Percentiles rank a stretch among this genome's conserved stretches.
Evolutionary conservation across 2,113 vertebrate species (phyloP).

Genomic region (Chamaea fasciata): DNA sequence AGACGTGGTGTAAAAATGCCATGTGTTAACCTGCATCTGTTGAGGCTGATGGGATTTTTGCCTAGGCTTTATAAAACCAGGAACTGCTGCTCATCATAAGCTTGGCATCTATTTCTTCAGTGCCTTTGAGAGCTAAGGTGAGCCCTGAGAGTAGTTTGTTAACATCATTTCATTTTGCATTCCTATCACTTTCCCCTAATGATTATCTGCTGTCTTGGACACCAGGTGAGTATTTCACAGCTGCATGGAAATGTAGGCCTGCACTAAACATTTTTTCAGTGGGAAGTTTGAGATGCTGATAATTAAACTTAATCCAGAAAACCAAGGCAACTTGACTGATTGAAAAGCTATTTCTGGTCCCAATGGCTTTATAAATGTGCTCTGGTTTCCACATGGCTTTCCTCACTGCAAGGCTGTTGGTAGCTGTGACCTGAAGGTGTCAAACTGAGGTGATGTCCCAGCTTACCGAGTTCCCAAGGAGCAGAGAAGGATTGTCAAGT

Average conservation of each 20-base stretch:
- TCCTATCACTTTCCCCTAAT: not conserved
- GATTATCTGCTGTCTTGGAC: not conserved
- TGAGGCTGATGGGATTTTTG: not conserved
- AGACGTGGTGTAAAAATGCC: not conserved
- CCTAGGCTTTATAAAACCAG: not conserved
- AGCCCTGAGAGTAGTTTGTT: not conserved
- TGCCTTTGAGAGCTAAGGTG: not conserved
- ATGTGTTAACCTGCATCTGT: accelerated
- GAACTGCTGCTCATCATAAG: not conserved
- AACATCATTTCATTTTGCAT: not conserved
- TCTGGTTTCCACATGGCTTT: not conserved
- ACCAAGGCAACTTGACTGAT: not conserved
- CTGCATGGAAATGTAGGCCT: not conserved
- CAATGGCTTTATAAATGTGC: not conserved
- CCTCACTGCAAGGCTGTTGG: not conserved
- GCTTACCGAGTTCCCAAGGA: not conserved
- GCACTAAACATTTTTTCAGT: not conserved
- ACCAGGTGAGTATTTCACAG: not conserved
- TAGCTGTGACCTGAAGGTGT: not conserved
- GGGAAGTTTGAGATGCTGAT: not conserved
- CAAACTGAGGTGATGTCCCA: accelerated
- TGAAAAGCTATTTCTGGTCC: not conserved
- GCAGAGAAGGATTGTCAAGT: not conserved
- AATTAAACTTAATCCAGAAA: not conserved
- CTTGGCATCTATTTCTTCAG: not conserved